Base-by-base conservation (phyloP, 2,113 vertebrate genomes). In the Triplophysa tibetana region DNA sequence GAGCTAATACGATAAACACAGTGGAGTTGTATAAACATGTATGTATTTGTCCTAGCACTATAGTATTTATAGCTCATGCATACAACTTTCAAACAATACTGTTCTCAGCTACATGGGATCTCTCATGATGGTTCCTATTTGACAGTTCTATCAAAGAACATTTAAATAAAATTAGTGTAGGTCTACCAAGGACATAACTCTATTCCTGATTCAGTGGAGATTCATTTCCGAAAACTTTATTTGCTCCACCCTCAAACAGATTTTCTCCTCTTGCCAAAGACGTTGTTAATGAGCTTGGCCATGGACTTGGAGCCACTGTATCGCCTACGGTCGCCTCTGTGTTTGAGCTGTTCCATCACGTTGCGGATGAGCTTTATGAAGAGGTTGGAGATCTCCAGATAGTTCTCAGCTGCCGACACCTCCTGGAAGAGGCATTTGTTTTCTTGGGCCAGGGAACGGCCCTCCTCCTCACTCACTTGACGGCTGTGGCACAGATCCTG, bases 241-340 rank as follows among this genome's bases (percentile, higher is more conserved):
- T 66, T n/a, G 21, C 58, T 58, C 50, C n/a, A 50, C 21, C 5
- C 70, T 93, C 87, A 94, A 77, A 94, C 91, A 0, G 92, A 94
- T 86, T 92, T 92, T 85, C 93, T 92, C 83, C 92, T 89, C 82
- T 93, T 94, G 17, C 93, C 91, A 65, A 94, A 94, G 76, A 94
- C 85, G 4, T 93, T 93, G 88, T 92, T 93, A 85, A 93, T 93
- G 70, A 94, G 90, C 50, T 93, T 93, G 84, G 89, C 90, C 93
- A 93, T 91, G 8, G 92, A 93, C 83, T 91, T 94, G 79, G 93
- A 91, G 78, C 93, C 90, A 56, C 91, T 93, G 89, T 92, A 91
- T 84, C 91, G 87, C 1, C 91, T 87, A 6, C 87, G 84, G 84
- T 93, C 92, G 0, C 89, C 85, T 0, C 91, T 77, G 82, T 86